Evolutionary conservation across 2,113 vertebrate species (phyloP), one percentile per base, ranked within the genome.

Genomic region (Dissostichus mawsoni): DNA sequence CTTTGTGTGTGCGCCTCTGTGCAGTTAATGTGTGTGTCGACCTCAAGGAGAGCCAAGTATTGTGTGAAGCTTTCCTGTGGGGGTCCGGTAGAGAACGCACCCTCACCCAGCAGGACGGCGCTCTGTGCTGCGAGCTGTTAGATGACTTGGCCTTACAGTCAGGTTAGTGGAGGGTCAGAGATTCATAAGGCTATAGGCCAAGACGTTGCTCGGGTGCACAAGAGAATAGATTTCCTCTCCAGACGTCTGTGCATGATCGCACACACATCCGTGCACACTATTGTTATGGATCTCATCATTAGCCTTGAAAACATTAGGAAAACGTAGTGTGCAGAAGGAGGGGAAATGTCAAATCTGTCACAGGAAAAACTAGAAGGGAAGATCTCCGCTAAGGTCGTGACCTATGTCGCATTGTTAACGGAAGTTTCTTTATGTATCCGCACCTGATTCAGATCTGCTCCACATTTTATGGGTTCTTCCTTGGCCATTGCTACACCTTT

Each of bases 61-160:
- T 94, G 92, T 93, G 85, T 72, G 68, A 79, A 73, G 74, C 76
- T 79, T 93, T 93, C 93, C 91, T 92, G 90, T 92, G 90, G 90
- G 89, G 91, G 86, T 76, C 84, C 69, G 18, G 36, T 36, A 52
- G 71, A 86, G 87, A 90, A 83, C 67, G 69, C 90, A 89, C 83
- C 90, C 84, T 85, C 29, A 62, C 63, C 64, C 76, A 69, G 88
- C 87, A 81, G 78, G 83, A 85, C 33, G 23, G 48, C 48, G 47
- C 68, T 68, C 41, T 25, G 56, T 74, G 62, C 11, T 44, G 59
- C 78, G 66, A 11, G 3, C 12, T 66, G 63, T 23, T 50, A 59
- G 74, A 76, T 47, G 78, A 84, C 67, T 79, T 23, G 62, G 68
- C 74, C 76, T 52, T 68, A 69, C 70, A 67, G 81, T 47, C 33